phyloP scores from a whole-genome alignment of 1,140 invertebrate genomes.

The Nebria ingens region DNA sequence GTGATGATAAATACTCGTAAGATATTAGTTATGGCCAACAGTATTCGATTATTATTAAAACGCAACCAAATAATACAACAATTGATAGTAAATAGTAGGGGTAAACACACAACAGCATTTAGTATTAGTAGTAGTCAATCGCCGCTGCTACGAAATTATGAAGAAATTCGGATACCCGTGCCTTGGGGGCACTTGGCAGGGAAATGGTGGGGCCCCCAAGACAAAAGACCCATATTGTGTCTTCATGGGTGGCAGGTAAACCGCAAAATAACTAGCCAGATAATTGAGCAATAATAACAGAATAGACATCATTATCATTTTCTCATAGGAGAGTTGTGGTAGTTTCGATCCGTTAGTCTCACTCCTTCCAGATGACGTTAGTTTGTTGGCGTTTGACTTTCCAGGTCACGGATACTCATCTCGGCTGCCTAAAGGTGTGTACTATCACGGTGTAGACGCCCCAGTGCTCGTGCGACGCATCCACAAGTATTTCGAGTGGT shows the following conservation, averaged over 20 bases:
- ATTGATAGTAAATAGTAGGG: too few species aligned
- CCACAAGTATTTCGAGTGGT: constrained; percentile 54
- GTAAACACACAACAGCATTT: too few species aligned
- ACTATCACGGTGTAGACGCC: constrained; percentile 48
- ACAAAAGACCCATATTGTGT: constrained; percentile 51
- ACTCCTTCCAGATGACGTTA: constrained; percentile 42
- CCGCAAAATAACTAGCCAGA: too few species aligned
- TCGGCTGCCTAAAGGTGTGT: constrained; percentile 47
- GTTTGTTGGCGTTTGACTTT: constrained; percentile 56
- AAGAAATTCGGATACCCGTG: constrained; percentile 53
- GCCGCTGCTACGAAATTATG: too few species aligned
- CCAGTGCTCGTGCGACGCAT: constrained; percentile 44
- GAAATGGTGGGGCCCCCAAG: constrained; percentile 56
- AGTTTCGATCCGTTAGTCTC: constrained; percentile 59
- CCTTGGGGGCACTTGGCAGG: constrained; percentile 56
- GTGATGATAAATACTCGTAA: too few species aligned
- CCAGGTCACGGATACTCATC: constrained; percentile 64
- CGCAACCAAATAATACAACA: too few species aligned
- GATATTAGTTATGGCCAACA: too few species aligned
- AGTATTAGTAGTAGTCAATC: too few species aligned
- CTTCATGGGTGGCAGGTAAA: constrained; percentile 62
- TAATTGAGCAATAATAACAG: too few species aligned
- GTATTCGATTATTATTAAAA: too few species aligned
- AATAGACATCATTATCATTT: too few species aligned
- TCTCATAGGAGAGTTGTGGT: constrained; percentile 57